A percentile compares a stretch with the other conserved stretches of the same genome.
phyloP scores from a whole-genome alignment of 53 echinoderm and acorn worm genomes.

The Holothuria leucospilota region DNA sequence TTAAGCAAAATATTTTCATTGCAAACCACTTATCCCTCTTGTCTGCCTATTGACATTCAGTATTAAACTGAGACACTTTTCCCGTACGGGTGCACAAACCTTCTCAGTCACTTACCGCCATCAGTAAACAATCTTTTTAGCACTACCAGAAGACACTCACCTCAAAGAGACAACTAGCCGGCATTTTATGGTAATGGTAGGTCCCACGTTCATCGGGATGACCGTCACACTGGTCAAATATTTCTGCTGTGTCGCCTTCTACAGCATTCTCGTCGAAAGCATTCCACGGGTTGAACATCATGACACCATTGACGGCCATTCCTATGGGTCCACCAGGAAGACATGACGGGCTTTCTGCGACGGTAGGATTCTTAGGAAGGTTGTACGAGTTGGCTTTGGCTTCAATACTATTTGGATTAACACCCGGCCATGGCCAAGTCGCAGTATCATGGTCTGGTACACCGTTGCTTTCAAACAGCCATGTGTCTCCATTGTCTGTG shows the following conservation, averaged over 20 bases:
- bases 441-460: constrained; percentile 41
- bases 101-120: no score
- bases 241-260: constrained; percentile 69
- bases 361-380: constrained; percentile 57
- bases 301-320: constrained; percentile 67
- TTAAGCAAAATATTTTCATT: no score
- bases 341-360: constrained; percentile 51
- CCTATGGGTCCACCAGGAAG: constrained; percentile 67
- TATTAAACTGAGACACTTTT: no score
- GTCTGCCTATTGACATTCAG: no score
- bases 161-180: constrained; percentile 62
- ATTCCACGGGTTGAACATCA: constrained; percentile 72
- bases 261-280: constrained; percentile 66
- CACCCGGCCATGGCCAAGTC: background rate
- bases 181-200: constrained; percentile 78
- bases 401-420: constrained; percentile 64
- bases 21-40: no score
- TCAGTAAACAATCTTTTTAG: no score
- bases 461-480: constrained; percentile 72
- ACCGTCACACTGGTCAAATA: constrained; percentile 77
- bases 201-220: constrained; percentile 66
- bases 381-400: constrained; percentile 23
- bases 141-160: background rate
- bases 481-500: constrained; percentile 26
- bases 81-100: no score